Percentiles rank a stretch among this genome's conserved stretches.
These are phyloP conservation scores for Siniperca obscura DNA, from an alignment of 2,797 vertebrate genomes.

Conservation along the genomic window DNA sequence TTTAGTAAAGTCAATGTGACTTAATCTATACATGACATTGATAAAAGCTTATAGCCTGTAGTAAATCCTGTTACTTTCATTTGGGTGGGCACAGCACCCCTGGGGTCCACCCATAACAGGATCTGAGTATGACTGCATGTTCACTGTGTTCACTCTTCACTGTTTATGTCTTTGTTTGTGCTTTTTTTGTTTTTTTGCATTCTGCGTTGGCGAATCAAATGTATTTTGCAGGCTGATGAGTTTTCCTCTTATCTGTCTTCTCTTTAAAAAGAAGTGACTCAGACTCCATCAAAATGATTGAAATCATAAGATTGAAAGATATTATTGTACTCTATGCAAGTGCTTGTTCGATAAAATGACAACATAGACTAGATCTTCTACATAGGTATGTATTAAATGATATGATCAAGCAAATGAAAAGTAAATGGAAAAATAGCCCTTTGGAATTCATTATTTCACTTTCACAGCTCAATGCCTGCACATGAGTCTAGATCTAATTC, in stretches of 20 bases:
- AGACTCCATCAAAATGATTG: constrained; percentile 3
- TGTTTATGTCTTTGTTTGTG: not conserved
- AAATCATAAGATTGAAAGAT: not conserved
- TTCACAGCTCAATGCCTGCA: not conserved
- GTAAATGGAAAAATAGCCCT: not conserved
- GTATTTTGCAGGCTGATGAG: not conserved
- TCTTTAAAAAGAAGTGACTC: constrained; percentile 3
- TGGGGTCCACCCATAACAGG: not conserved
- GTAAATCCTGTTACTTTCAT: not conserved
- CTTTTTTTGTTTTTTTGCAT: not conserved
- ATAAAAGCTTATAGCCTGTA: constrained; percentile 22
- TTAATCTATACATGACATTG: constrained; percentile 30
- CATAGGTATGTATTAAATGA: not conserved
- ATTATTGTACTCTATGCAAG: not conserved
- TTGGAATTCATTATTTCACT: not conserved
- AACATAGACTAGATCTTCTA: not conserved
- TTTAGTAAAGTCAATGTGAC: constrained; percentile 3
- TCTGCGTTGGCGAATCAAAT: not conserved
- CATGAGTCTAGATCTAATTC: not conserved
- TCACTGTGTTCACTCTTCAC: not conserved
- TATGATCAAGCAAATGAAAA: not conserved
- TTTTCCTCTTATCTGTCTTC: constrained; percentile 10
- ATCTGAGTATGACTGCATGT: not conserved
- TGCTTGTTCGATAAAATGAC: constrained; percentile 6
- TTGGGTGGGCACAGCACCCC: constrained; percentile 8